Evolutionary conservation across 1,140 invertebrate genomes (phyloP).

Genomic region (Bombus superbus): DNA sequence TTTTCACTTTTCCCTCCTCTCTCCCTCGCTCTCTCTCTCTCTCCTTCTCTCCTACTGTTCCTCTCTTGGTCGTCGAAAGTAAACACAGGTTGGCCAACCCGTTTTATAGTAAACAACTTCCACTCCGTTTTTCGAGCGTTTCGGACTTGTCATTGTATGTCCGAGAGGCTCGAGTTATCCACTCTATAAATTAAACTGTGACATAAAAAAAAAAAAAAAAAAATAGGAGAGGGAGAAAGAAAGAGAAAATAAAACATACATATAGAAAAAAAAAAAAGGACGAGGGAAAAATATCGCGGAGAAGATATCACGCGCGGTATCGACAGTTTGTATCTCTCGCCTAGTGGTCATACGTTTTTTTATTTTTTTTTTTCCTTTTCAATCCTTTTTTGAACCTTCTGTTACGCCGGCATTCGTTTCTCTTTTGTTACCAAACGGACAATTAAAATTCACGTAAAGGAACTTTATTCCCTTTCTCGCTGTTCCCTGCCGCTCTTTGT

Average conservation of each 20-base stretch:
- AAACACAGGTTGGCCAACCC: conserved; percentile 45
- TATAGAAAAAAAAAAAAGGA: background rate
- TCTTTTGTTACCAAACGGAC: background rate
- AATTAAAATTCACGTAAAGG: conserved; percentile 41
- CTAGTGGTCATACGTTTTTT: background rate
- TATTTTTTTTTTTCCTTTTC: background rate
- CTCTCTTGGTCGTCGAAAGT: background rate
- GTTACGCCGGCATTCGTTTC: background rate
- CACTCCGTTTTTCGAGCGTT: conserved; percentile 13
- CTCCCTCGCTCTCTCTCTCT: no score
- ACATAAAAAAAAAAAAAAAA: background rate
- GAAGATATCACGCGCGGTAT: conserved; percentile 15
- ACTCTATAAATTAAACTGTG: conserved; percentile 44
- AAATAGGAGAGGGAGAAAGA: background rate
- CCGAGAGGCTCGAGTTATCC: conserved; percentile 29
- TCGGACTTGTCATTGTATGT: conserved; percentile 34
- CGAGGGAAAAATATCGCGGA: background rate
- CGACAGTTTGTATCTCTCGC: conserved; percentile 22
- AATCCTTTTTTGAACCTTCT: background rate
- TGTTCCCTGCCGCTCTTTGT: conserved; percentile 17
- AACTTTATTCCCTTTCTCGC: conserved; percentile 13
- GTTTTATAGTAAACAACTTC: conserved; percentile 44
- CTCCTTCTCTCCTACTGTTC: no score
- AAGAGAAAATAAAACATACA: background rate
- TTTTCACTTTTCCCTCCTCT: background rate